Conservation (phyloP, 2,797 vertebrate species). For the Paratrypauchen microcephalus region DNA sequence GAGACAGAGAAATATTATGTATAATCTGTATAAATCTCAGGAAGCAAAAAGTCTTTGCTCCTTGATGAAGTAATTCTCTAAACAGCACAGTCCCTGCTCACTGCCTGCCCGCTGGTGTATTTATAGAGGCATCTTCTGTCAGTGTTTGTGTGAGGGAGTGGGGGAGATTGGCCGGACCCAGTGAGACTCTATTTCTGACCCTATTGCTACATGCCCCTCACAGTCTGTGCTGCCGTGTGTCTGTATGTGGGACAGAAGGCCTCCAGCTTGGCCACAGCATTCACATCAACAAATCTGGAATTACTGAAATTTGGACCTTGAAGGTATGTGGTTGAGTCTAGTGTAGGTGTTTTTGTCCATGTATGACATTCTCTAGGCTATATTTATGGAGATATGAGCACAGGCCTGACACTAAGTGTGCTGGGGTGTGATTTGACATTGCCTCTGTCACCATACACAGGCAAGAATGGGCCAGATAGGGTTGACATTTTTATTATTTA, state of each 20-base stretch:
- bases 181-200: conserved; percentile 71
- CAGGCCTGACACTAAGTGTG: conserved; percentile 5
- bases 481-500: not conserved
- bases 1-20: not conserved
- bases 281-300: conserved; percentile 33
- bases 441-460: conserved; percentile 6
- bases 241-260: conserved; percentile 45
- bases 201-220: conserved; percentile 33
- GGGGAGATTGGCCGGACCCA: conserved; percentile 45
- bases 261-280: conserved; percentile 31
- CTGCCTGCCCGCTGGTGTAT: conserved; percentile 76
- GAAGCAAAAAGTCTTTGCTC: not conserved
- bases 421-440: conserved; percentile 20
- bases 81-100: conserved; percentile 47
- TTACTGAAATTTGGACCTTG: conserved; percentile 9
- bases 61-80: conserved; percentile 39
- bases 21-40: not conserved
- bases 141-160: conserved; percentile 57
- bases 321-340: conserved; percentile 49
- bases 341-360: not conserved
- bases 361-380: conserved; percentile 6
- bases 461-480: not conserved
- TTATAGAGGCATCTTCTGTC: conserved; percentile 86
- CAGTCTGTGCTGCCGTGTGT: conserved; percentile 32
- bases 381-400: conserved; percentile 22